Conservation (phyloP, 35 echinoderm and acorn worm species). For the Hemicentrotus pulcherrimus region DNA sequence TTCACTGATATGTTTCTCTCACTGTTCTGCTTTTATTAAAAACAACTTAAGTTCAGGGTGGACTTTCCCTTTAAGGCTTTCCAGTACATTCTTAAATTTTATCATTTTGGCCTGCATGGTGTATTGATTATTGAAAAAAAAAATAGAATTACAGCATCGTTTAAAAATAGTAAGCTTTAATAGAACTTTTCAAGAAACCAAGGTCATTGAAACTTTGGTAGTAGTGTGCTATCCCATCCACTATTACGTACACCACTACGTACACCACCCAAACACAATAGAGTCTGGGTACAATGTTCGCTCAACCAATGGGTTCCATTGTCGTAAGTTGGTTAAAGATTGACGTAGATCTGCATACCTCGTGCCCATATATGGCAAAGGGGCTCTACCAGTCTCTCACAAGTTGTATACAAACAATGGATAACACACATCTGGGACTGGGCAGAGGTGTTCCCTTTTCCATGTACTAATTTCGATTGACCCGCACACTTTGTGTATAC, state of each 20-base stretch:
- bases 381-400: background rate
- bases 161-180: background rate
- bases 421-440: background rate
- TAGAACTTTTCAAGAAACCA: background rate
- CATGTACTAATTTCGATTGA: background rate
- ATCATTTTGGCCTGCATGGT: no score
- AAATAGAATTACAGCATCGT: background rate
- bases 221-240: background rate
- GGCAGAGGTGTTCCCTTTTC: background rate
- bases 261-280: background rate
- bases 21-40: no score
- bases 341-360: background rate
- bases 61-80: no score
- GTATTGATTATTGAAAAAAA: no score
- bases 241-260: background rate
- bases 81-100: background rate
- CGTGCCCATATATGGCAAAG: background rate
- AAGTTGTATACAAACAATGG: background rate
- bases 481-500: background rate
- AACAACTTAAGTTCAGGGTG: no score
- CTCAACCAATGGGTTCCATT: background rate
- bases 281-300: background rate
- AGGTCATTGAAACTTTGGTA: background rate
- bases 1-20: no score
- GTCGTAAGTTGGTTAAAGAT: background rate